Base-by-base conservation (phyloP, 1,140 invertebrate genomes). In the Euura saliciscinereae region DNA sequence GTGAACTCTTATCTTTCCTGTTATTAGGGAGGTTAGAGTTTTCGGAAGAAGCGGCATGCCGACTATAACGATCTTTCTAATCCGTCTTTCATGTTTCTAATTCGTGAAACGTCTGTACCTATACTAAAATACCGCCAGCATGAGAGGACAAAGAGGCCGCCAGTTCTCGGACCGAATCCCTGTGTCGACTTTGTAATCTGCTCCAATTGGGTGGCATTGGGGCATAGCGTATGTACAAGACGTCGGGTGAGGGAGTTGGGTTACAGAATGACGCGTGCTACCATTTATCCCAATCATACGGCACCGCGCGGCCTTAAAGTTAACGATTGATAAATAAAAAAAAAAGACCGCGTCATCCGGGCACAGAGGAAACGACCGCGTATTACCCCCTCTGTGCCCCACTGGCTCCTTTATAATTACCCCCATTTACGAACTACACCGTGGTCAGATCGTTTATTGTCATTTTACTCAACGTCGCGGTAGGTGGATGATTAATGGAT, bases 231-330 rank as follows among this genome's bases (percentile, higher is more conserved):
- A 59, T 8, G 51, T n/a, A 59, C 5, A n/a, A n/a, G 51, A n/a
- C 2, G 51, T n/a, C 8, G 51, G 51, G 51, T 59, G 51, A 59
- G 51, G 51, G 51, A 59, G 6, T 4, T n/a, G 51, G 51, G 51
- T 59, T 59, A 59, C 51, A n/a, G 51, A 8, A n/a, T 59, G 51
- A 59, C 51, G 51, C 51, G 51, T 59, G 51, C 51, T 59, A 59
- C 51, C 51, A 59, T 59, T 59, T 59, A 59, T 59, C 51, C 51
- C 51, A 59, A 59, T 59, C 51, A 59, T 59, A n/a, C 51, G 51
- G 51, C 51, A 8, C 51, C 51, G 8, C 8, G 13, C 8, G 28
- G 28, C 13, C 51, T 59, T 59, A 8, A n/a, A 59, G 51, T 59
- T 59, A 59, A 59, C 51, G 51, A 59, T 59, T 59, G 51, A 59